phyloP scores from a whole-genome alignment of 2,888 invertebrate species.

The Zelleria hepariella region DNA sequence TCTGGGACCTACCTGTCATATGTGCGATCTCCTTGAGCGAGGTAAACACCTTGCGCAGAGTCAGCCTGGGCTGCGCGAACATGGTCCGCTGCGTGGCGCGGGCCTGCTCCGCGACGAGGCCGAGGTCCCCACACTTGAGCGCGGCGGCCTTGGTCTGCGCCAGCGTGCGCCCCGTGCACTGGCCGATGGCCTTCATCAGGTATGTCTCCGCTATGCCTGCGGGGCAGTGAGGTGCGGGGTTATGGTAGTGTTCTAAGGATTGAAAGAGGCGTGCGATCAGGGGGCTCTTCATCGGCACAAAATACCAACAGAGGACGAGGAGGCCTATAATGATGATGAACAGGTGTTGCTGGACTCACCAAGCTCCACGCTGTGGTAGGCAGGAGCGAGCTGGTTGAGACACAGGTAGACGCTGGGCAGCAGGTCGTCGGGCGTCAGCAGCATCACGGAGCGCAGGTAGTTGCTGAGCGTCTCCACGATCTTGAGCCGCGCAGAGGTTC shows the following conservation, averaged over 20 bases:
- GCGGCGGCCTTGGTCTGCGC: slow-evolving; percentile 83
- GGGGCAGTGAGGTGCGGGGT: too few species aligned
- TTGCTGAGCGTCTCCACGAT: slow-evolving; percentile 94
- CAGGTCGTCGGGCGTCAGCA: slow-evolving; percentile 90
- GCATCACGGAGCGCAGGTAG: slow-evolving; percentile 89
- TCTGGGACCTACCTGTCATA: slow-evolving; percentile 83
- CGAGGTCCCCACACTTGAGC: slow-evolving; percentile 85
- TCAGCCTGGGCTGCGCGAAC: slow-evolving; percentile 86
- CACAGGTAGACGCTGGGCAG: slow-evolving; percentile 93
- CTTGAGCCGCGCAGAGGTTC: slow-evolving; percentile 85
- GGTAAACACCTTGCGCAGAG: slow-evolving; percentile 80
- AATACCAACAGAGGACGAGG: neutral
- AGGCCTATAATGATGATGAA: too few species aligned
- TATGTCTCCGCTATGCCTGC: slow-evolving; percentile 96
- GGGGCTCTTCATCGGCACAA: neutral
- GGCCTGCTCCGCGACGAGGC: slow-evolving; percentile 89
- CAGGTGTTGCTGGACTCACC: slow-evolving; percentile 57
- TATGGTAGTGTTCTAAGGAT: too few species aligned
- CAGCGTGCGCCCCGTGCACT: slow-evolving; percentile 87
- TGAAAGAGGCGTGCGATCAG: neutral
- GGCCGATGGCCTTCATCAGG: slow-evolving; percentile 94
- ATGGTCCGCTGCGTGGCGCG: slow-evolving; percentile 89
- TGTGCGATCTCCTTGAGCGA: slow-evolving; percentile 89
- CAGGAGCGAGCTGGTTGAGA: slow-evolving; percentile 95
- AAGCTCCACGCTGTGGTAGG: slow-evolving; percentile 80